Percentiles rank a stretch among this genome's conserved stretches.
These are phyloP conservation scores for Cephalopterus ornatus DNA, from an alignment of 2,113 vertebrate species.

Conservation along the genomic window DNA sequence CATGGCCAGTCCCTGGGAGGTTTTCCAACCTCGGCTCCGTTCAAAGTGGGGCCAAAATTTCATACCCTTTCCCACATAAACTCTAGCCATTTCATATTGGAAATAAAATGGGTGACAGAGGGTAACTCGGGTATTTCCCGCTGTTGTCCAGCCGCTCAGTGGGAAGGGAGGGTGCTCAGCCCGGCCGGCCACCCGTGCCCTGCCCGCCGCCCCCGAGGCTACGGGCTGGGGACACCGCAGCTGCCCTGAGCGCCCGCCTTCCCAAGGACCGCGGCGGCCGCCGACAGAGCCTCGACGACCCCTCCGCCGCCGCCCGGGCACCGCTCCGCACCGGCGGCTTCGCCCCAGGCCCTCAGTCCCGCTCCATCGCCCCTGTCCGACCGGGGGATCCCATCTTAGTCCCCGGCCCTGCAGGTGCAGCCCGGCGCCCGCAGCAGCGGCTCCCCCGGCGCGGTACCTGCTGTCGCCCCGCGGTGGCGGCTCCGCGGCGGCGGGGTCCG, in stretches of 20 bases:
- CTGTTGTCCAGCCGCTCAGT: neutral
- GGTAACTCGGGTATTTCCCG: neutral
- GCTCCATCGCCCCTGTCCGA: neutral
- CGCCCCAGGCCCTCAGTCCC: neutral
- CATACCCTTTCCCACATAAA: neutral
- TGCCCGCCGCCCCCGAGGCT: neutral
- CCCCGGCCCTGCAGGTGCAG: neutral
- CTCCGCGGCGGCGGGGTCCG: neutral
- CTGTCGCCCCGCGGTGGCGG: neutral
- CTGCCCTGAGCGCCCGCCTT: neutral
- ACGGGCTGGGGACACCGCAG: neutral
- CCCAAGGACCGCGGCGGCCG: neutral
- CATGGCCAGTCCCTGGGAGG: neutral
- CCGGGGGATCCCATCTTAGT: neutral
- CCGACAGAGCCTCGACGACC: neutral
- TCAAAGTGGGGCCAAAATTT: neutral
- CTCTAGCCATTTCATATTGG: neutral
- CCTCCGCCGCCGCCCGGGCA: neutral
- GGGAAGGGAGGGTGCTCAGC: neutral
- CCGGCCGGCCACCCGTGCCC: neutral
- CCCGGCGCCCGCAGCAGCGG: neutral
- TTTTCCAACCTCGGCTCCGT: neutral
- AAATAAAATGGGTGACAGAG: neutral
- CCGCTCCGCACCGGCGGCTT: neutral
- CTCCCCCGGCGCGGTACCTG: conserved; percentile 21